phyloP scores from a whole-genome alignment of 2,888 invertebrate genomes.

The Rosalia funebris region DNA sequence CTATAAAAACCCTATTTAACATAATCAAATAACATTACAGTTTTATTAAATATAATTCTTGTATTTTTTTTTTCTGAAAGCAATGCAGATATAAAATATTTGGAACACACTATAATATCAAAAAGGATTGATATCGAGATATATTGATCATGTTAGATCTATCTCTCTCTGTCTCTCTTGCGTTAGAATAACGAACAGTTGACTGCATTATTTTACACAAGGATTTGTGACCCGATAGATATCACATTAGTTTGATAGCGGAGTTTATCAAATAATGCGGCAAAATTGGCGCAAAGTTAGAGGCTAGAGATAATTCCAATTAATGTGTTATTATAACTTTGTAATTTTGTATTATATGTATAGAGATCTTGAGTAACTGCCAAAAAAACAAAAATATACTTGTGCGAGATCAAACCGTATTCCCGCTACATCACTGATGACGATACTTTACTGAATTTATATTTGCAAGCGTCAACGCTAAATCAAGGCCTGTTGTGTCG shows the following conservation, averaged over 20 bases:
- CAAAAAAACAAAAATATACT: background rate
- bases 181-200: too few species aligned
- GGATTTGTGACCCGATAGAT: too few species aligned
- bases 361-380: background rate
- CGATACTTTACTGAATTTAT: constrained; percentile 5
- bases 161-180: background rate
- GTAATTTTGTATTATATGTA: background rate
- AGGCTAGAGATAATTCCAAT: background rate
- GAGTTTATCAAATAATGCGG: constrained; percentile 2
- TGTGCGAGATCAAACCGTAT: background rate
- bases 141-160: background rate
- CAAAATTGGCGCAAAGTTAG: constrained; percentile 1
- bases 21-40: too few species aligned
- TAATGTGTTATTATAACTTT: background rate
- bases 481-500: background rate
- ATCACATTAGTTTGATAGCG: background rate
- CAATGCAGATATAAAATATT: too few species aligned
- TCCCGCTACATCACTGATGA: constrained; percentile 6
- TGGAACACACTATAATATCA: too few species aligned
- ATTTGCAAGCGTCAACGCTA: constrained; percentile 3
- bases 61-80: too few species aligned
- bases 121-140: too few species aligned
- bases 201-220: too few species aligned
- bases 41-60: too few species aligned
- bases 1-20: too few species aligned